These are phyloP conservation scores for Aleiodes alternator DNA, from an alignment of 2,888 invertebrate genomes.

Conservation along the genomic window DNA sequence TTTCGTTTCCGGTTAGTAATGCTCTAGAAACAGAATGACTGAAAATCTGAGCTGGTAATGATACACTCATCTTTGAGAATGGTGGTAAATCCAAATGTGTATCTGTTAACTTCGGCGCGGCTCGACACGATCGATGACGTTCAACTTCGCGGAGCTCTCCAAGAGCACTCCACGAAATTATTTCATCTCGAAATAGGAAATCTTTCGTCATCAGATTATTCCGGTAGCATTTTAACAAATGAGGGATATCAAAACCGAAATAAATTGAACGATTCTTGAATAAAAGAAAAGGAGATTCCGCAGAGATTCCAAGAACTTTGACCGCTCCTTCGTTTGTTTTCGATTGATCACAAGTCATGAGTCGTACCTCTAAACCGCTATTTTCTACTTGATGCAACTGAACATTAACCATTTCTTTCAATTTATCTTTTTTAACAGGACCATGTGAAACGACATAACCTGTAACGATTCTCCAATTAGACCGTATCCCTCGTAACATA, in stretches of 20 bases:
- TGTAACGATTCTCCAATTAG: slow-evolving; percentile 58
- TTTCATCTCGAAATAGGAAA: slow-evolving; percentile 39
- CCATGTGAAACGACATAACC: slow-evolving; percentile 51
- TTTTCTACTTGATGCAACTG: no score
- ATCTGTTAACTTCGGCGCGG: slow-evolving; percentile 57
- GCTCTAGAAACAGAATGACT: slow-evolving; percentile 57
- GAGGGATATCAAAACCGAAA: slow-evolving; percentile 55
- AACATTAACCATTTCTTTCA: no score
- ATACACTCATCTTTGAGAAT: slow-evolving; percentile 59
- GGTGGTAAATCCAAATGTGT: slow-evolving; percentile 54
- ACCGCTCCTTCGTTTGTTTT: no score
- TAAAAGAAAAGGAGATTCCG: slow-evolving; percentile 50
- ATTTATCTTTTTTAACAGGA: no score
- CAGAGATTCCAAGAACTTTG: slow-evolving; percentile 54
- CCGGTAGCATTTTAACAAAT: slow-evolving; percentile 54
- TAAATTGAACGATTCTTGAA: slow-evolving; percentile 48
- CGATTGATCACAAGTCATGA: slow-evolving; percentile 55
- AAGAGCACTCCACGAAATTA: slow-evolving; percentile 53
- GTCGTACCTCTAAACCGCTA: neutral
- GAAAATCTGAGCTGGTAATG: slow-evolving; percentile 58
- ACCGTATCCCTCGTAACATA: slow-evolving; percentile 56
- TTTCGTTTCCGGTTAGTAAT: slow-evolving; percentile 49
- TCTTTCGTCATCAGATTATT: slow-evolving; percentile 60
- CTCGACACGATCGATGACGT: slow-evolving; percentile 48
- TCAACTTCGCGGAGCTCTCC: slow-evolving; percentile 50